These are phyloP conservation scores for Melanargia galathea DNA, from an alignment of 2,888 invertebrate species.

Conservation along the genomic window DNA sequence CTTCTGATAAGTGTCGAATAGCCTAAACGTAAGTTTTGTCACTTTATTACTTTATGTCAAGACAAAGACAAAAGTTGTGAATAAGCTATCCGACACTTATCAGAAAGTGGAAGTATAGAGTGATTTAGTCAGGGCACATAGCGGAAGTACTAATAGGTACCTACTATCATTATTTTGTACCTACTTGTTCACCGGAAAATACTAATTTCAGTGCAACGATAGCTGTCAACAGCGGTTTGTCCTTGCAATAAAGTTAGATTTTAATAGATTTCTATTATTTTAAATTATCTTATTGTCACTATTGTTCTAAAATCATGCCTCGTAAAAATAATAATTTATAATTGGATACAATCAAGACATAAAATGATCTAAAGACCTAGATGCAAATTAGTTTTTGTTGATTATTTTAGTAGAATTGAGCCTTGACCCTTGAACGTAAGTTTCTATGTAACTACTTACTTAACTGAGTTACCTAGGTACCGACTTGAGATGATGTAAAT, in stretches of 20 bases:
- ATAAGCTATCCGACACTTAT: too few species aligned
- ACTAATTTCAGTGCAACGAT: constrained; percentile 20
- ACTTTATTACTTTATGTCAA: too few species aligned
- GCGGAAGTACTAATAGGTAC: constrained; percentile 10
- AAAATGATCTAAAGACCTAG: background rate
- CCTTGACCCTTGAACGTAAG: too few species aligned
- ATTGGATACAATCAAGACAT: constrained; percentile 15
- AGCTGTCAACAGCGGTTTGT: constrained; percentile 5
- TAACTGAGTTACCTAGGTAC: too few species aligned
- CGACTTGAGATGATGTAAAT: too few species aligned
- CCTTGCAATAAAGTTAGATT: constrained; percentile 34
- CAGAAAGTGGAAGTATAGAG: too few species aligned
- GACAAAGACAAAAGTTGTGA: too few species aligned
- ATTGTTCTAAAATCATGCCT: constrained; percentile 18
- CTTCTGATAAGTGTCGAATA: too few species aligned
- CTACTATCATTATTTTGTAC: background rate
- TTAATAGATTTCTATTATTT: constrained; percentile 27
- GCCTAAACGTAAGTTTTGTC: too few species aligned
- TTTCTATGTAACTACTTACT: too few species aligned
- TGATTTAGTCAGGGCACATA: too few species aligned
- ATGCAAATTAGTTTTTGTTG: background rate
- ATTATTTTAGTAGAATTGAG: background rate
- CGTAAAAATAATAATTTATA: constrained; percentile 16
- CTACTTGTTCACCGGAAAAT: constrained; percentile 28
- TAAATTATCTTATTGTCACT: constrained; percentile 26